Evolutionary conservation across 2,888 invertebrate species (phyloP).

Genomic region (Bellardia pandia): DNA sequence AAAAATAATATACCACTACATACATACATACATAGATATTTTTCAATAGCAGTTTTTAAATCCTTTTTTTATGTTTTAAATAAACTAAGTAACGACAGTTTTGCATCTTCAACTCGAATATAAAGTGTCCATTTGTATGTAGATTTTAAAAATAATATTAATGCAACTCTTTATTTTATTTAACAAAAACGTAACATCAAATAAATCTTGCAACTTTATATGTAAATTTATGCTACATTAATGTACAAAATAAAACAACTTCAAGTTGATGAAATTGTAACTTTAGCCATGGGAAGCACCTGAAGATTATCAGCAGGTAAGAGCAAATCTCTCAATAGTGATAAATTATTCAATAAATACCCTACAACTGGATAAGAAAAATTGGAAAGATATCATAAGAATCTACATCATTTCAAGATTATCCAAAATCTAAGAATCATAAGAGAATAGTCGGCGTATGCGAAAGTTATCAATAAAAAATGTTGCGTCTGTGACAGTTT

Average conservation of each 20-base stretch:
- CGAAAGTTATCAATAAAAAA: too few relatives aligned
- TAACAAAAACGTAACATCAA: not conserved
- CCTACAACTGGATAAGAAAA: not conserved
- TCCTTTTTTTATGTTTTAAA: not conserved
- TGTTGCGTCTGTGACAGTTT: not conserved
- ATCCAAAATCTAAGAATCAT: too few relatives aligned
- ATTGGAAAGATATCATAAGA: not conserved
- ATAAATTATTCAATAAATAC: not conserved
- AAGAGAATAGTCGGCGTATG: not conserved
- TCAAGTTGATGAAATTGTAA: constrained; percentile 42
- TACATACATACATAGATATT: not conserved
- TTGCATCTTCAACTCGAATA: too few relatives aligned
- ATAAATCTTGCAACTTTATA: constrained; percentile 52
- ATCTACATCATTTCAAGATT: not conserved
- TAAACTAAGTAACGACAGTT: not conserved
- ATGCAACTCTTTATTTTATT: constrained; percentile 19
- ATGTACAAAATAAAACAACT: not conserved
- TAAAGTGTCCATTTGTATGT: not conserved
- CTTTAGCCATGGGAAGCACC: constrained; percentile 43
- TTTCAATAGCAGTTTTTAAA: not conserved
- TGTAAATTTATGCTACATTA: constrained; percentile 43
- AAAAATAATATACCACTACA: not conserved
- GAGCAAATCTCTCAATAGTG: not conserved
- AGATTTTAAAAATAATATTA: not conserved
- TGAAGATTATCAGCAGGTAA: constrained; percentile 25